A percentile compares a stretch with the other conserved stretches of the same genome.
These are phyloP conservation scores for Phalacrocorax aristotelis DNA, from an alignment of 2,113 vertebrate species.

Conservation along the genomic window DNA sequence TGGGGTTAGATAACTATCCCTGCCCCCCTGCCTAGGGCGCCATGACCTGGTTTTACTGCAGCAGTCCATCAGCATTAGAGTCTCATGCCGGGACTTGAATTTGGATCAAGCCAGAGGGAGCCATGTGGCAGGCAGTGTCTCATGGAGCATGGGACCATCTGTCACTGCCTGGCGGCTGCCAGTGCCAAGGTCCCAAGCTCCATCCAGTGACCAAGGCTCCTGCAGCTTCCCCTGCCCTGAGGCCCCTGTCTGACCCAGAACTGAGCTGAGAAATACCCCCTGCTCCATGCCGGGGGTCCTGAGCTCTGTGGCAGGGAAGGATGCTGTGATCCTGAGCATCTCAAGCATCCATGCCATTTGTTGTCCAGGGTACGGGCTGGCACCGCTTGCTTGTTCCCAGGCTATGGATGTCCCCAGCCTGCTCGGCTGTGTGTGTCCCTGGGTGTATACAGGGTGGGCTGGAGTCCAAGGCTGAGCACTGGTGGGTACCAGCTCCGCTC, in stretches of 20 bases:
- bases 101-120: constrained; percentile 16
- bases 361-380: accelerated
- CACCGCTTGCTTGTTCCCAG: accelerated
- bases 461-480: neutral
- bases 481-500: neutral
- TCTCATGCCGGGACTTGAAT: neutral
- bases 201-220: neutral
- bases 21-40: neutral
- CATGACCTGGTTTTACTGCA: constrained; percentile 42
- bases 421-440: neutral
- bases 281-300: accelerated
- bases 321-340: accelerated
- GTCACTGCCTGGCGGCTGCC: neutral
- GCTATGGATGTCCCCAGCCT: neutral
- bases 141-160: neutral
- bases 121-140: neutral
- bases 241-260: neutral
- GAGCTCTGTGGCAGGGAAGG: accelerated
- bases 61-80: constrained; percentile 1
- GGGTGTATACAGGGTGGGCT: neutral
- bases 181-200: neutral
- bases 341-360: accelerated
- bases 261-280: neutral
- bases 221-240: neutral
- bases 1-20: neutral